Evolutionary conservation across 2,113 vertebrate genomes (phyloP).

Genomic region (Hymenochirus boettgeri): DNA sequence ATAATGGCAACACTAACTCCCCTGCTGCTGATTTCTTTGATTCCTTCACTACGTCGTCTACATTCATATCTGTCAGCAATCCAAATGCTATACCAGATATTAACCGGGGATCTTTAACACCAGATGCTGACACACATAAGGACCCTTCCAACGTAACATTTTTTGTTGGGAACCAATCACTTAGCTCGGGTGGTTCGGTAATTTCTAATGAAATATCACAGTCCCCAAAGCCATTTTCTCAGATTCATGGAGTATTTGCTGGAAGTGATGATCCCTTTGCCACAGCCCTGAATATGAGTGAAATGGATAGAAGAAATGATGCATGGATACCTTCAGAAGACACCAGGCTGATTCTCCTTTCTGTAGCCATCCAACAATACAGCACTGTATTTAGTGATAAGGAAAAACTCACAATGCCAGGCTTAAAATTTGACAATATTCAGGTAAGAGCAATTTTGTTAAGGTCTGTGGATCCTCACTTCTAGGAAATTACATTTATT

Average conservation of each 20-base stretch:
- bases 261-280: constrained; percentile 88
- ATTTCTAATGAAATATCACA: constrained; percentile 50
- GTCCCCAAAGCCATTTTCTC: constrained; percentile 70
- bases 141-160: constrained; percentile 53
- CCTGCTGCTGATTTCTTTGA: constrained; percentile 93
- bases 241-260: constrained; percentile 87
- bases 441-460: constrained; percentile 87
- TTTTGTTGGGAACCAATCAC: constrained; percentile 44
- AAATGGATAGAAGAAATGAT: constrained; percentile 87
- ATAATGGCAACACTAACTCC: constrained; percentile 67
- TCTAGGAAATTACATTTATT: too few relatives aligned
- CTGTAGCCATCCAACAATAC: constrained; percentile 81
- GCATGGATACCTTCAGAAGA: constrained; percentile 89
- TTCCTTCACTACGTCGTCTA: constrained; percentile 84
- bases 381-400: constrained; percentile 73
- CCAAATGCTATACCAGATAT: constrained; percentile 74
- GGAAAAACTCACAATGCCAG: constrained; percentile 89
- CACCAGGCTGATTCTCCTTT: constrained; percentile 74
- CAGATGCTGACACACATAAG: constrained; percentile 43
- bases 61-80: constrained; percentile 92
- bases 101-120: constrained; percentile 58
- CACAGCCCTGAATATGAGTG: constrained; percentile 88
- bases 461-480: too few relatives aligned
- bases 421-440: constrained; percentile 93
- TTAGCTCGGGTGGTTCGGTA: constrained; percentile 39